These are phyloP conservation scores for Pachycephus smyrnensis DNA, from an alignment of 2,888 invertebrate species.

Conservation along the genomic window DNA sequence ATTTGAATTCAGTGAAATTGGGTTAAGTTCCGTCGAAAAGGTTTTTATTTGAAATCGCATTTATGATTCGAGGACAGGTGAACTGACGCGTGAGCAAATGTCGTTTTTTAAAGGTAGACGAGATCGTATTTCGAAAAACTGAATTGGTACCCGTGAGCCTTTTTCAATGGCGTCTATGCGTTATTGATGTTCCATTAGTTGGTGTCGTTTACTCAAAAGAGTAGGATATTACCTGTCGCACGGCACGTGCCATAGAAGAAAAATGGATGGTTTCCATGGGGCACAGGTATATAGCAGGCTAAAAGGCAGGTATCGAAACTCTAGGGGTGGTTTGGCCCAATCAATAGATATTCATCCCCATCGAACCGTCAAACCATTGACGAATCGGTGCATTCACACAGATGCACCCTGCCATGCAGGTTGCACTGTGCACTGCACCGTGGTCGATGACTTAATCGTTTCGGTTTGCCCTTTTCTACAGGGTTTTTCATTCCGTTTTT, in stretches of 20 bases:
- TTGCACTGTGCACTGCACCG: constrained; percentile 45
- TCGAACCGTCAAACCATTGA: constrained; percentile 55
- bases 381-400: constrained; percentile 54
- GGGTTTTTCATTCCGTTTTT: background rate
- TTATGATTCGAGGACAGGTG: background rate
- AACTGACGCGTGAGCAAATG: background rate
- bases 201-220: background rate
- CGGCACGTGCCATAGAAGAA: constrained; percentile 50
- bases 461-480: background rate
- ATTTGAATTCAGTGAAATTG: background rate
- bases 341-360: constrained; percentile 65
- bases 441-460: background rate
- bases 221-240: constrained; percentile 44
- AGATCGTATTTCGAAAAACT: background rate
- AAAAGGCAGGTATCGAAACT: constrained; percentile 41
- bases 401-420: constrained; percentile 53
- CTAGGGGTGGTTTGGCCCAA: constrained; percentile 52
- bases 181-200: background rate
- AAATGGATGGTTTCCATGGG: background rate
- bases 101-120: background rate
- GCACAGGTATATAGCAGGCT: constrained; percentile 43
- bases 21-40: background rate
- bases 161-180: background rate
- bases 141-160: background rate
- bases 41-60: background rate